These are phyloP conservation scores for Colaptes auratus DNA, from an alignment of 2,113 vertebrate genomes.

Conservation along the genomic window DNA sequence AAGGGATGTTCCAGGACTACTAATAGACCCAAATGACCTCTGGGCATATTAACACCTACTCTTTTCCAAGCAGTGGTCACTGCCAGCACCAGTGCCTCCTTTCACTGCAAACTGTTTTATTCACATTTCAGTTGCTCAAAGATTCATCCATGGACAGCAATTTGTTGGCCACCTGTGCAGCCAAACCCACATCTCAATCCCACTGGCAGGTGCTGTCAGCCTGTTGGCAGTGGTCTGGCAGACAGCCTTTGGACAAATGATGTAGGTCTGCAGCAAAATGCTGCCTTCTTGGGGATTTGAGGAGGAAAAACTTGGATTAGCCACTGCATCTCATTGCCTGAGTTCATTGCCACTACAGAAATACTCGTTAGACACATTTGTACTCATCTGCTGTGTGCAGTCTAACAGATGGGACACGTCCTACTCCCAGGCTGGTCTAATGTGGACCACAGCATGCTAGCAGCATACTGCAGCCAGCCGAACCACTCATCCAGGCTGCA, in stretches of 20 bases:
- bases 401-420: background rate
- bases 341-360: background rate
- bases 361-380: accelerated
- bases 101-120: background rate
- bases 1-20: background rate
- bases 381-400: background rate
- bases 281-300: background rate
- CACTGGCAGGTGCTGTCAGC: accelerated
- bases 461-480: background rate
- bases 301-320: background rate
- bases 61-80: background rate
- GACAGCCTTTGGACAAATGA: background rate
- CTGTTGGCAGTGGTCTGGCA: background rate
- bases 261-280: background rate
- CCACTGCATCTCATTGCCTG: background rate
- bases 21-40: background rate
- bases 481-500: background rate
- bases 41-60: background rate
- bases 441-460: background rate
- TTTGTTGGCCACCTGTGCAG: background rate
- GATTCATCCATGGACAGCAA: background rate
- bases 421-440: background rate
- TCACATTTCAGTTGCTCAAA: background rate
- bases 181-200: background rate
- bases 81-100: background rate